phyloP scores from a whole-genome alignment of 2,888 invertebrate species.

The Mythimna loreyi region DNA sequence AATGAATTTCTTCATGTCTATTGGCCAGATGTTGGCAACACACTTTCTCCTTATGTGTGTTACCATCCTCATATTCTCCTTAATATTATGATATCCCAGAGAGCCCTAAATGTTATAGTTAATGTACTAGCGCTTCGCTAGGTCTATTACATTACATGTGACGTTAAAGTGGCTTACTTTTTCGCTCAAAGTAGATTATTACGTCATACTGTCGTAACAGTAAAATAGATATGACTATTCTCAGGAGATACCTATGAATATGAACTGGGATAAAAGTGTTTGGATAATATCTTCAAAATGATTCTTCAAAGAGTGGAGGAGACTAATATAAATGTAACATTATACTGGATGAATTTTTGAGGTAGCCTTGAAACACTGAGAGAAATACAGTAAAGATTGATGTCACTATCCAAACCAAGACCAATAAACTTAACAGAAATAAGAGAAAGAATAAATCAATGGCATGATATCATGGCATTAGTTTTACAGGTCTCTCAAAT shows the following conservation, averaged over 20 bases:
- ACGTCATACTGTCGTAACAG: slow-evolving; percentile 10
- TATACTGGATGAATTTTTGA: not conserved
- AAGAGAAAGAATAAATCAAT: too few relatives aligned
- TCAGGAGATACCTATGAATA: slow-evolving; percentile 11
- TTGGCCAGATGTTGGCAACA: slow-evolving; percentile 68
- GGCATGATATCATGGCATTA: not conserved
- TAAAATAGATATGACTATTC: slow-evolving; percentile 15
- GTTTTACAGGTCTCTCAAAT: not conserved
- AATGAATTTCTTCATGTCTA: slow-evolving; percentile 65
- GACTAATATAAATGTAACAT: not conserved
- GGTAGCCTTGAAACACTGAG: not conserved
- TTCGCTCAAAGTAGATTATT: slow-evolving; percentile 32
- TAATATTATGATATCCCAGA: slow-evolving; percentile 35
- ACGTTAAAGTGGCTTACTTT: slow-evolving; percentile 39
- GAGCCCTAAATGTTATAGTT: slow-evolving; percentile 28
- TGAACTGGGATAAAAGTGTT: slow-evolving; percentile 8
- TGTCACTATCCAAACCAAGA: not conserved
- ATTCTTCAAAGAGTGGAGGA: not conserved
- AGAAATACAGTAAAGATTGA: not conserved
- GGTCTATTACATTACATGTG: slow-evolving; percentile 20
- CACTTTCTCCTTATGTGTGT: slow-evolving; percentile 72
- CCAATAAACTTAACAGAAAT: not conserved
- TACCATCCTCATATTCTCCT: slow-evolving; percentile 31
- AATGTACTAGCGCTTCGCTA: slow-evolving; percentile 21
- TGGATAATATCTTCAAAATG: not conserved